phyloP scores from a whole-genome alignment of 2,113 vertebrate species.

The Gasterosteus aculeatus region DNA sequence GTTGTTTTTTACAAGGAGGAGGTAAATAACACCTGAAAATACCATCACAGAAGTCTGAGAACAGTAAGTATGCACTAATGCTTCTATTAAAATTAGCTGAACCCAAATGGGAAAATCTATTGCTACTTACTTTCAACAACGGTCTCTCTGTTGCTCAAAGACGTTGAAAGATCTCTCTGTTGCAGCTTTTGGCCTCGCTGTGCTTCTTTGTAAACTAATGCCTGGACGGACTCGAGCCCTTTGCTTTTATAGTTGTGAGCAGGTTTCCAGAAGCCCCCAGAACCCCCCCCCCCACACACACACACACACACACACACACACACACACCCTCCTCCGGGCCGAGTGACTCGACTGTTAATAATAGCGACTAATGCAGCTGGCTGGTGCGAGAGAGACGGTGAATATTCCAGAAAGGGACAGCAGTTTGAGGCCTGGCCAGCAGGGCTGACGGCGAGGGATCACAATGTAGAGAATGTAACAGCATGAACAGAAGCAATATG shows the following conservation, averaged over 20 bases:
- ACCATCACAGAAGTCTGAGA: not conserved
- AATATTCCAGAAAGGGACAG: conserved; percentile 64
- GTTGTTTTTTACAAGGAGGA: not conserved
- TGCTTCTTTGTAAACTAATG: conserved; percentile 49
- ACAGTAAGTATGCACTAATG: not conserved
- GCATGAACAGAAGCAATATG: conserved; percentile 22
- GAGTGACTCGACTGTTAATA: conserved; percentile 67
- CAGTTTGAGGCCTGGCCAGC: conserved; percentile 28
- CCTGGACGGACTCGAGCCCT: conserved; percentile 9
- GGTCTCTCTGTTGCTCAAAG: conserved; percentile 14
- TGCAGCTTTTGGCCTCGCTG: conserved; percentile 1
- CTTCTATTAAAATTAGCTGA: not conserved
- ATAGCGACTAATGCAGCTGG: conserved; percentile 61
- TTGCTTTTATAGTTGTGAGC: conserved; percentile 57
- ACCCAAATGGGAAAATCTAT: not conserved
- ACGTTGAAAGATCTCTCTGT: conserved; percentile 10
- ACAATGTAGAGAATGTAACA: conserved; percentile 46
- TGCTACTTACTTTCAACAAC: conserved; percentile 58
- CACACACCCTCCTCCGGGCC: not conserved
- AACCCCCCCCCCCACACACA: not conserved
- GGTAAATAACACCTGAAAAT: not conserved
- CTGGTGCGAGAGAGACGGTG: conserved; percentile 26
- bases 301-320: too few relatives aligned
- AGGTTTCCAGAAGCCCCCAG: conserved; percentile 67
- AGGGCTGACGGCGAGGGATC: conserved; percentile 28